Conservation (phyloP, 1,140 invertebrate species). For the Neelides sp. region DNA sequence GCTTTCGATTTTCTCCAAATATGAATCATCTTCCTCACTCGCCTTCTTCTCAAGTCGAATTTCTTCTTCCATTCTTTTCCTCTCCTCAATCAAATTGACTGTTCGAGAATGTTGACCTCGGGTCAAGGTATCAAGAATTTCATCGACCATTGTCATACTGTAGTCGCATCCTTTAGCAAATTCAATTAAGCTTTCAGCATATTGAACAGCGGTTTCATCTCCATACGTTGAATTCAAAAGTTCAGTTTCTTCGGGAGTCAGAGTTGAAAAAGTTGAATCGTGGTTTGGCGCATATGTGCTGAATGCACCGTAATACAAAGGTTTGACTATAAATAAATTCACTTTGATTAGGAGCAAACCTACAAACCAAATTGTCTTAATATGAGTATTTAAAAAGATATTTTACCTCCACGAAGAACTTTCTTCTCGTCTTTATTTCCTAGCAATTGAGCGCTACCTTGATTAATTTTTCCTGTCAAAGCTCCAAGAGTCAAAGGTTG, state of each 20-base stretch:
- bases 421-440: constrained; percentile 79
- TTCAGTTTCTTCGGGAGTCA: constrained; percentile 86
- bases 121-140: constrained; percentile 66
- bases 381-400: constrained; percentile 8
- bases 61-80: constrained; percentile 46
- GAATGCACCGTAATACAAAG: constrained; percentile 86
- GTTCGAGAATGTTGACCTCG: constrained; percentile 70
- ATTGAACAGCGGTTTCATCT: constrained; percentile 71
- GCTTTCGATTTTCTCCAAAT: constrained; percentile 11
- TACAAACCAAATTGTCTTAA: not conserved
- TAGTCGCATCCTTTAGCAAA: constrained; percentile 75
- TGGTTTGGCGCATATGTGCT: constrained; percentile 87
- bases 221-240: constrained; percentile 83
- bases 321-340: constrained; percentile 50
- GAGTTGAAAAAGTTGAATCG: constrained; percentile 86
- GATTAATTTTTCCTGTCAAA: constrained; percentile 62
- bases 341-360: constrained; percentile 4
- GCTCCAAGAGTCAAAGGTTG: constrained; percentile 69
- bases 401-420: constrained; percentile 60
- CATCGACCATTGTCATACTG: constrained; percentile 67
- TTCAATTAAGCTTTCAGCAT: constrained; percentile 66
- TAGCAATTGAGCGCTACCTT: constrained; percentile 55
- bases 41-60: constrained; percentile 43
- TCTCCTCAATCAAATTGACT: constrained; percentile 51
- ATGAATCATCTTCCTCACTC: constrained; percentile 7